Evolutionary conservation across 2,888 invertebrate species (phyloP), one percentile per base, ranked within the genome.

Genomic region (Macroteleia sp.): DNA sequence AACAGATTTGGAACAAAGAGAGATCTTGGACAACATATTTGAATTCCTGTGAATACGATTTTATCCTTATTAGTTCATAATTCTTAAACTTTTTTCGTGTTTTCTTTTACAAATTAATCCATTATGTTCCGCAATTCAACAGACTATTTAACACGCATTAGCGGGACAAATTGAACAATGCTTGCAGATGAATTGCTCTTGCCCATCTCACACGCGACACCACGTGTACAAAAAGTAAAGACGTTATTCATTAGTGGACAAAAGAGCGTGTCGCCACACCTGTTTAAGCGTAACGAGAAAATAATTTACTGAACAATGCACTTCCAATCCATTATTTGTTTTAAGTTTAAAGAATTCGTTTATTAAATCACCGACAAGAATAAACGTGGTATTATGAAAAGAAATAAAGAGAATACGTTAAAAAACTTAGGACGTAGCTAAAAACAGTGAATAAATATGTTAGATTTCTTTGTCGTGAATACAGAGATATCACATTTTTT

Each of bases 181-280:
- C 17, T 39, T n/a, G 25, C 41, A 36, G 36, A 66, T 6, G 28
- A 61, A 61, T 61, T 61, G 70, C 52, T 36, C 54, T 25, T 34
- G 70, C 61, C 61, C 70, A 62, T 71, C 61, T 61, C 17, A 71
- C 71, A 62, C 71, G 71, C 64, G 64, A 54, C 66, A n/a, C n/a
- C n/a, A n/a, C n/a, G n/a, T n/a, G n/a, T n/a, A 66, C 30, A n/a
- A 52, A 70, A 70, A 70, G 52, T 52, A 70, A 70, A 70, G 44
- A 59, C 59, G 52, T 42, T 25, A 57, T 69, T 69, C 69, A 57
- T 69, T 41, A 52, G 20, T 19, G 39, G 36, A 69, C 69, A 69
- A 69, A 57, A 30, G 32, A 19, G 32, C 56, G 39, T 41, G 42
- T 50, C 28, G 48, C 17, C 57, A 50, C 50, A 69, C 57, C 57